Conservation (phyloP, 2,888 invertebrate species). For the Pycnomerus fuliginosus region DNA sequence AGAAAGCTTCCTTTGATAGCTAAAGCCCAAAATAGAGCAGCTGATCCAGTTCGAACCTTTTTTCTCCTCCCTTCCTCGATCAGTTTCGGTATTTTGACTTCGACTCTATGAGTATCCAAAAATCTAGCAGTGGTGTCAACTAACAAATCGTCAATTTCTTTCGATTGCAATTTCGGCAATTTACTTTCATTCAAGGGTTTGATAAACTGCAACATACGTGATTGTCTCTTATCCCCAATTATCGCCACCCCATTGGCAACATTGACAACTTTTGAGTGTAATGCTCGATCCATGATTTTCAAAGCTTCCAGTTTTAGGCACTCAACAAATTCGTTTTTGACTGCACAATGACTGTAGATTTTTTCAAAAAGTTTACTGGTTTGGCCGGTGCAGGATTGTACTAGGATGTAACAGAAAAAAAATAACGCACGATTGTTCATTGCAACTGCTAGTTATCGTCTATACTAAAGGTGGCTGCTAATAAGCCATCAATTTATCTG, state of each 20-base stretch:
- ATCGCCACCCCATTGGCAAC: constrained; percentile 64
- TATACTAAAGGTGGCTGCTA: too few relatives aligned
- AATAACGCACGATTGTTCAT: too few relatives aligned
- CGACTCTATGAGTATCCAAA: constrained; percentile 60
- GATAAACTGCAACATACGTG: constrained; percentile 5
- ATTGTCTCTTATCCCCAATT: constrained; percentile 47
- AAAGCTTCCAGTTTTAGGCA: constrained; percentile 72
- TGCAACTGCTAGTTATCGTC: too few relatives aligned
- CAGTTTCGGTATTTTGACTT: constrained; percentile 45
- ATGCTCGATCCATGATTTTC: constrained; percentile 65
- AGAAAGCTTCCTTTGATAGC: constrained; percentile 72
- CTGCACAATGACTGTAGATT: constrained; percentile 64
- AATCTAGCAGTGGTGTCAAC: constrained; percentile 59
- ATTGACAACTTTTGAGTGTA: constrained; percentile 62
- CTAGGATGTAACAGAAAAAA: too few relatives aligned
- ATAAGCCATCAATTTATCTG: too few relatives aligned
- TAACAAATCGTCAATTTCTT: constrained; percentile 62
- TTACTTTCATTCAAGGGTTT: constrained; percentile 50
- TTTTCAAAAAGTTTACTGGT: constrained; percentile 57
- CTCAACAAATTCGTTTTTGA: constrained; percentile 64
- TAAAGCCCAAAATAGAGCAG: constrained; percentile 67
- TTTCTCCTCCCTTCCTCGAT: constrained; percentile 55
- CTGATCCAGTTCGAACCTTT: constrained; percentile 47
- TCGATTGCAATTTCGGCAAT: constrained; percentile 60
- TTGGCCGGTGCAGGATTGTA: too few relatives aligned